Percentiles rank a stretch among this genome's conserved stretches.
Evolutionary conservation across 1,140 invertebrate species (phyloP).

Genomic region (Calliopsis andreniformis): DNA sequence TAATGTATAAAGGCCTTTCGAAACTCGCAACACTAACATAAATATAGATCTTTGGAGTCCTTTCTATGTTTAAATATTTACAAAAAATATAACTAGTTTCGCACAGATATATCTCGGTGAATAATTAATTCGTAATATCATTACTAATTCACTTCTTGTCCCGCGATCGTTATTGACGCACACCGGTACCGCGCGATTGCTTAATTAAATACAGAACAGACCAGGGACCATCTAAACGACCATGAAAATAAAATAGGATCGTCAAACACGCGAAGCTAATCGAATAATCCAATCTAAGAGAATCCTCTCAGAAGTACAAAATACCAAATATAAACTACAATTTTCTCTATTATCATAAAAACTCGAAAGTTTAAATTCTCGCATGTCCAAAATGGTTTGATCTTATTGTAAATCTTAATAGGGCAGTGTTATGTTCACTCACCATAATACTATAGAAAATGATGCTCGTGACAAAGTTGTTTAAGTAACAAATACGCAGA

Average conservation of each 20-base stretch:
- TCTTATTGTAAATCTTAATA: not conserved
- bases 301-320: not conserved
- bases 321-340: not conserved
- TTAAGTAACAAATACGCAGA: not conserved
- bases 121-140: not conserved
- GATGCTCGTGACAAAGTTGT: not conserved
- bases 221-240: not conserved
- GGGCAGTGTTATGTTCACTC: not conserved
- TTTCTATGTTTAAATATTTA: not conserved
- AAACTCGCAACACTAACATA: too few species aligned
- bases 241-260: constrained; percentile 1
- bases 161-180: not conserved
- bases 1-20: too few species aligned
- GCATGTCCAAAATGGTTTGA: not conserved
- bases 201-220: not conserved
- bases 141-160: not conserved
- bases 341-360: too few species aligned
- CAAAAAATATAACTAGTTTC: not conserved
- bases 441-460: constrained; percentile 22
- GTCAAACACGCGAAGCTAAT: not conserved
- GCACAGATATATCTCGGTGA: not conserved
- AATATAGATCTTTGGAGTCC: too few species aligned
- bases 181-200: not conserved
- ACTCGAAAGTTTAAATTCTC: not conserved
- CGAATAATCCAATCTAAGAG: not conserved